Percentiles rank a stretch among this genome's conserved stretches.
Conservation (phyloP, 2,113 vertebrate species). For the Narcine bancroftii region DNA sequence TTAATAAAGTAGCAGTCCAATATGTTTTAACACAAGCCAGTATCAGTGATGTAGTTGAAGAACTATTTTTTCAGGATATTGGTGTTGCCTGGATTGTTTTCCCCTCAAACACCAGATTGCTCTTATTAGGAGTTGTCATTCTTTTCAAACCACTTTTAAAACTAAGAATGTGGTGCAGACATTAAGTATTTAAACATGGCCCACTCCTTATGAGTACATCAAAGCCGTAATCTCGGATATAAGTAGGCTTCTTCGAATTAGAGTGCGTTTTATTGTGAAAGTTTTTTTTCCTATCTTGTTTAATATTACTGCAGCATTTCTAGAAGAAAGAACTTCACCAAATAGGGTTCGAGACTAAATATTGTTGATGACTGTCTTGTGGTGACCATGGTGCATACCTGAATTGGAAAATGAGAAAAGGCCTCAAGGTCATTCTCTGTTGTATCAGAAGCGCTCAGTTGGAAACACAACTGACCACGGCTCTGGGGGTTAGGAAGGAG, state of each 20-base stretch:
- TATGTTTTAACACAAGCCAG: constrained; percentile 15
- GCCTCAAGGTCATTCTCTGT: neutral
- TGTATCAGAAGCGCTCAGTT: neutral
- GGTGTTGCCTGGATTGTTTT: constrained; percentile 11
- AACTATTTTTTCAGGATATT: constrained; percentile 16
- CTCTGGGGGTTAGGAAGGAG: neutral
- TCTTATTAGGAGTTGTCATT: constrained; percentile 33
- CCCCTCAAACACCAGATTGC: constrained; percentile 14
- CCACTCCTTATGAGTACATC: neutral
- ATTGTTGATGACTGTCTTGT: neutral
- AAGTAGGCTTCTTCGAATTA: neutral
- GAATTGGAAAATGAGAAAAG: neutral
- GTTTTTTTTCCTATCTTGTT: constrained; percentile 14
- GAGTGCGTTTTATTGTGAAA: neutral
- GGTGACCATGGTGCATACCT: neutral
- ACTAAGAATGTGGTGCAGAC: neutral
- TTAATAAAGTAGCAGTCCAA: constrained; percentile 15
- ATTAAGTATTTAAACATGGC: neutral
- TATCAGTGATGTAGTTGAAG: neutral
- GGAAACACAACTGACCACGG: neutral
- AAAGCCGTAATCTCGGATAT: neutral
- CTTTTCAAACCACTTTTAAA: constrained; percentile 24
- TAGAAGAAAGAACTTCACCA: neutral
- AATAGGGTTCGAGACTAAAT: neutral
- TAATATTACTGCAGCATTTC: constrained; percentile 5